A percentile compares a stretch with the other conserved stretches of the same genome.
phyloP scores from a whole-genome alignment of 2,113 vertebrate genomes.

The Thymallus thymallus region DNA sequence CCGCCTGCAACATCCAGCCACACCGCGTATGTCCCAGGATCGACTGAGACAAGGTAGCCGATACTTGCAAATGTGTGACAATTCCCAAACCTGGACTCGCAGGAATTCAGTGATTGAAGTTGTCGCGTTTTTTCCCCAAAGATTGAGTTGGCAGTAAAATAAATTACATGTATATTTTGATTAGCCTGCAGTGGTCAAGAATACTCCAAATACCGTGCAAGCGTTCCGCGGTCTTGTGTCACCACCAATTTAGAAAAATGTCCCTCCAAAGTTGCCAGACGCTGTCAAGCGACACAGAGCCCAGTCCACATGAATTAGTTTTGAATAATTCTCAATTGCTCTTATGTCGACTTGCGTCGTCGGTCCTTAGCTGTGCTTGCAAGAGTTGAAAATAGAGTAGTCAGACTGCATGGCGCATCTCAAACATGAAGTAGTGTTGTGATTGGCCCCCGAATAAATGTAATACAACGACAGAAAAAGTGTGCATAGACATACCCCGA shows the following conservation, averaged over 20 bases:
- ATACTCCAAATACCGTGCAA: background rate
- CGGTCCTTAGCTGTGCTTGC: constrained; percentile 31
- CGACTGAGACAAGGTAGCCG: background rate
- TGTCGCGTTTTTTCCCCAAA: constrained; percentile 37
- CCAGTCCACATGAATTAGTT: background rate
- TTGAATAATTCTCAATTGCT: constrained; percentile 16
- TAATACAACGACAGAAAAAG: constrained; percentile 7
- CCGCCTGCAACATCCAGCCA: constrained; percentile 63
- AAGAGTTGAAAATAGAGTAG: constrained; percentile 54
- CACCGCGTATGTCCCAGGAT: constrained; percentile 31
- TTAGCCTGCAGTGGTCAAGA: background rate
- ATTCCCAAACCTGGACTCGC: constrained; percentile 1
- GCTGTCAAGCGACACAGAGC: background rate
- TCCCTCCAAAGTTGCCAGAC: background rate
- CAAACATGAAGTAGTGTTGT: constrained; percentile 33
- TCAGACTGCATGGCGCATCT: constrained; percentile 40
- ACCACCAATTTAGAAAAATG: background rate
- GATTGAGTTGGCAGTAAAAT: background rate
- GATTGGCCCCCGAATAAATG: constrained; percentile 47
- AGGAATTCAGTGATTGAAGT: constrained; percentile 39
- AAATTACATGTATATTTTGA: background rate
- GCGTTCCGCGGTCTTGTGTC: background rate
- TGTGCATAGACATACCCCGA: background rate
- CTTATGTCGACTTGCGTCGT: constrained; percentile 18
- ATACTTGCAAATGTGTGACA: background rate